Evolutionary conservation across 2,797 vertebrate genomes (phyloP).

Genomic region (Threskiornis aethiopicus): DNA sequence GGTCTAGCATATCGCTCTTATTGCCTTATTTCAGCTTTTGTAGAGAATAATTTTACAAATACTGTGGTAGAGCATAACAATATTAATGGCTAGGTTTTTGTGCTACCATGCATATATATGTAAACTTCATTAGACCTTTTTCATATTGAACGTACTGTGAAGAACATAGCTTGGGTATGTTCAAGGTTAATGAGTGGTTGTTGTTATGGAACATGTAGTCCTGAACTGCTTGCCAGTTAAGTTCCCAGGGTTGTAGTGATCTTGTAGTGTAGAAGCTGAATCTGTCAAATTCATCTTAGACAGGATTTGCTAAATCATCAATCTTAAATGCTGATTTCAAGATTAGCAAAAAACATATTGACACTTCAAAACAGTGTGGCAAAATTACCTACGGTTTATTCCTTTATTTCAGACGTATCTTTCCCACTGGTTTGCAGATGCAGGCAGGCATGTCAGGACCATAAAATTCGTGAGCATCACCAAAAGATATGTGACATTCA

Average conservation of each 20-base stretch:
- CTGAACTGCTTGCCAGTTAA: background rate
- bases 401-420: background rate
- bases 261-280: background rate
- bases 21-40: background rate
- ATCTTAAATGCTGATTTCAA: background rate
- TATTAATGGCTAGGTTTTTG: background rate
- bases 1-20: background rate
- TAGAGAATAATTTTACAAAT: background rate
- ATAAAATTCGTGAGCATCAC: background rate
- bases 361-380: background rate
- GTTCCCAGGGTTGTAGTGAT: background rate
- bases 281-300: background rate
- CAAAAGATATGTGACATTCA: background rate
- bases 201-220: background rate
- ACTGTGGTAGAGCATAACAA: background rate
- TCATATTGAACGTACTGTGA: background rate
- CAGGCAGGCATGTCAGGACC: background rate
- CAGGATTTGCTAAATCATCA: background rate
- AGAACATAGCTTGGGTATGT: background rate
- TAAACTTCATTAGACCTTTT: background rate
- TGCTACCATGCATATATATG: background rate
- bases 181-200: background rate
- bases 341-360: background rate
- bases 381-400: background rate
- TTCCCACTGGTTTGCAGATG: background rate